Evolutionary conservation across 2,797 vertebrate species (phyloP), one percentile per base, ranked within the genome.

Genomic region (Periparus ater): DNA sequence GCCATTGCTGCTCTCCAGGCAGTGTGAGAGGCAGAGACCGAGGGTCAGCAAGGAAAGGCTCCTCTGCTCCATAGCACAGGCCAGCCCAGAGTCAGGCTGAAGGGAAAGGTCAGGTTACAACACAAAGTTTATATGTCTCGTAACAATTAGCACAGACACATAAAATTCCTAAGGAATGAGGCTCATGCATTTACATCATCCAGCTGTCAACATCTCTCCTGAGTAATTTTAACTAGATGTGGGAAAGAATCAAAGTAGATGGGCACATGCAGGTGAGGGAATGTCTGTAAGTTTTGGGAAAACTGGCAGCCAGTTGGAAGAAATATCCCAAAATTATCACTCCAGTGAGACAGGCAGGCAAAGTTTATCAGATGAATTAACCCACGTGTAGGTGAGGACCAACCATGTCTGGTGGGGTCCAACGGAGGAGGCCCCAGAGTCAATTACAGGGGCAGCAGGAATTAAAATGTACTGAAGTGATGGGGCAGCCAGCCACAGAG

Each of bases 361-460:
- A 63, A 85, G 7, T 60, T 74, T 14, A 58, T 23, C 66, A n/a
- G 22, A 40, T 60, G 8, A 60, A 67, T 63, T 54, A 71, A 32
- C 14, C 3, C 45, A 38, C 1, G 4, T 21, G 10, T 11, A 29
- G 16, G 45, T 75, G 25, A 78, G 11, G 45, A 55, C 13, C 16
- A 74, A 16, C 18, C 1, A 0, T 0, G 2, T 11, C 22, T 51
- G 7, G 6, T 16, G 15, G 25, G 6, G 15, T 45, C 34, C 30
- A 17, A 36, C 13, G 34, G 21, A 32, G 45, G 51, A 79, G 32
- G 5, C 17, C 13, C 23, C 13, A 51, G 70, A 30, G 26, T 13
- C 50, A 60, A 9, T 27, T 62, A 42, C 29, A 60, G 60, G 2
- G 4, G 9, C 66, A 40, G 8, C 21, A 38, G 29, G 9, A 74